A percentile compares a stretch with the other conserved stretches of the same genome.
phyloP scores from a whole-genome alignment of 2,797 vertebrate genomes.

The Sebastes jordani region DNA sequence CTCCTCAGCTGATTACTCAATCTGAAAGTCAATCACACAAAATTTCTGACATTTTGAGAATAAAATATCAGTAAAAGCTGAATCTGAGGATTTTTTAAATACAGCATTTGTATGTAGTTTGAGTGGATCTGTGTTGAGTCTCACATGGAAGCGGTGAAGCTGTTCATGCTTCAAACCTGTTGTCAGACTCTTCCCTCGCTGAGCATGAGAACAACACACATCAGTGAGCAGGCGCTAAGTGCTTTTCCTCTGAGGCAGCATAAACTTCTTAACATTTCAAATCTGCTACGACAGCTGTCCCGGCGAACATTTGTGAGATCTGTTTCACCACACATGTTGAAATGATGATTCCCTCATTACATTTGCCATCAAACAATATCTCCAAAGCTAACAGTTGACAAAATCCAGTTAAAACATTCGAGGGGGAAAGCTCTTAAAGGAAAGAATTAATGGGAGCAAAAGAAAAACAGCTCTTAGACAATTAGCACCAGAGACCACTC shows the following conservation, averaged over 20 bases:
- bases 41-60: background rate
- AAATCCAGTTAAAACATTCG: slow-evolving; percentile 71
- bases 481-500: slow-evolving; percentile 82
- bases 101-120: background rate
- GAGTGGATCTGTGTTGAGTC: slow-evolving; percentile 13
- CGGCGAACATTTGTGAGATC: slow-evolving; percentile 57
- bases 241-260: slow-evolving; percentile 58
- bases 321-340: slow-evolving; percentile 71
- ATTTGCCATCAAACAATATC: slow-evolving; percentile 72
- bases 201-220: slow-evolving; percentile 64
- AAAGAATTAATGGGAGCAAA: slow-evolving; percentile 74
- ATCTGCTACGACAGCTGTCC: slow-evolving; percentile 71
- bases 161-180: slow-evolving; percentile 53
- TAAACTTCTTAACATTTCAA: slow-evolving; percentile 70
- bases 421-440: slow-evolving; percentile 68
- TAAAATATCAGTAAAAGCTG: background rate
- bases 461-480: slow-evolving; percentile 80
- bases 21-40: background rate
- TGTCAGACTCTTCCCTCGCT: slow-evolving; percentile 44
- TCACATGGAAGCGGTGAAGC: slow-evolving; percentile 30
- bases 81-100: background rate
- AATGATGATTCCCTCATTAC: slow-evolving; percentile 71
- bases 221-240: slow-evolving; percentile 58
- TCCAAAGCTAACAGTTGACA: slow-evolving; percentile 73
- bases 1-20: background rate